These are phyloP conservation scores for Reticulitermes lucifugus DNA, from an alignment of 2,888 invertebrate species.

Conservation along the genomic window DNA sequence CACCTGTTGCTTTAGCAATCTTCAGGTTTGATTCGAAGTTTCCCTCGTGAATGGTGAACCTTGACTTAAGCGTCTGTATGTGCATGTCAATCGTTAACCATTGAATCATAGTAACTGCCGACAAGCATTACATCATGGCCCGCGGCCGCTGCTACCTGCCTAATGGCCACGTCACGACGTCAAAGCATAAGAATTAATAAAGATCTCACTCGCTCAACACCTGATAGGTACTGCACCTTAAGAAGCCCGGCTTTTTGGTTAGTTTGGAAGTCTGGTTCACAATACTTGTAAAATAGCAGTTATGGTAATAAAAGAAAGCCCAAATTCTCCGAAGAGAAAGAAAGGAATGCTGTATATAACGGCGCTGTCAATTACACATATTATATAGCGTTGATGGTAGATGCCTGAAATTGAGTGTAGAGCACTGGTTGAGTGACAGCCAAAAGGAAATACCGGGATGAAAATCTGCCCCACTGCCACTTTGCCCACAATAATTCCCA, in stretches of 20 bases:
- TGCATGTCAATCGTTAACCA: background rate
- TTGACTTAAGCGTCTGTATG: background rate
- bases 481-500: too few species aligned
- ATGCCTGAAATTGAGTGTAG: too few species aligned
- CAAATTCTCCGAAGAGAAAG: too few species aligned
- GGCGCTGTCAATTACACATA: too few species aligned
- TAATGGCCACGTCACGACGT: conserved; percentile 26
- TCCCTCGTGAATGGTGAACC: background rate
- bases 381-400: too few species aligned
- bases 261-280: too few species aligned
- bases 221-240: background rate
- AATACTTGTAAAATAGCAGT: too few species aligned
- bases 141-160: background rate
- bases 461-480: too few species aligned
- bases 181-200: conserved; percentile 9
- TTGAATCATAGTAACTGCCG: background rate
- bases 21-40: background rate
- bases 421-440: too few species aligned
- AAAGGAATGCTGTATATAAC: too few species aligned
- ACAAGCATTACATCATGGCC: background rate
- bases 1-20: background rate
- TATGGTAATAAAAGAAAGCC: too few species aligned
- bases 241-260: background rate
- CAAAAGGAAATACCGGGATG: too few species aligned
- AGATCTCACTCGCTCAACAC: conserved; percentile 4